A percentile compares a stretch with the other conserved stretches of the same genome.
These are phyloP conservation scores for Ypsolopha sequella DNA, from an alignment of 2,888 invertebrate genomes.

Conservation along the genomic window DNA sequence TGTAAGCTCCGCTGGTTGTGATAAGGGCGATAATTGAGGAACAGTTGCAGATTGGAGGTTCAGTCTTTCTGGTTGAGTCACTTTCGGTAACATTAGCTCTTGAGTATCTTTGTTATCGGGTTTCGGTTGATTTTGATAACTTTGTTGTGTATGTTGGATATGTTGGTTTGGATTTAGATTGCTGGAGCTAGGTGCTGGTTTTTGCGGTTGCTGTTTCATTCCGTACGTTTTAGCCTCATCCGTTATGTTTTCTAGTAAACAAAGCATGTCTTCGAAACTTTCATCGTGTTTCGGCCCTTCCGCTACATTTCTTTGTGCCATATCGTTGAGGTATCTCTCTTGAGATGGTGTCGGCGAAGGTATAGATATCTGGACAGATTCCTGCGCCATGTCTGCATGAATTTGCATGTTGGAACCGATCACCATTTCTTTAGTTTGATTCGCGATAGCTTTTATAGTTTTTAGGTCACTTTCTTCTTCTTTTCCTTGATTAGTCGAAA, in stretches of 20 bases:
- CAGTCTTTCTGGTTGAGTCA: conserved; percentile 39
- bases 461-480: conserved; percentile 55
- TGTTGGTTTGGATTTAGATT: background rate
- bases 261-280: conserved; percentile 77
- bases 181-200: conserved; percentile 14
- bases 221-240: conserved; percentile 46
- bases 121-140: conserved; percentile 20
- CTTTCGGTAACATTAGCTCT: conserved; percentile 25
- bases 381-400: conserved; percentile 69
- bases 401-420: conserved; percentile 69
- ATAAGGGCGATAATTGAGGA: conserved; percentile 78
- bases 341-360: conserved; percentile 76
- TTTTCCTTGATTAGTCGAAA: conserved; percentile 18
- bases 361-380: conserved; percentile 76
- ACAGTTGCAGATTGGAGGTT: conserved; percentile 64
- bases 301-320: conserved; percentile 36
- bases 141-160: conserved; percentile 12
- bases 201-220: conserved; percentile 33
- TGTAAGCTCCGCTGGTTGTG: conserved; percentile 78
- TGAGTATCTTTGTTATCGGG: conserved; percentile 33
- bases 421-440: conserved; percentile 68
- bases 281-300: conserved; percentile 72
- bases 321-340: conserved; percentile 74
- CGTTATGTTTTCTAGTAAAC: conserved; percentile 77
- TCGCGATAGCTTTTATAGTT: conserved; percentile 67